Evolutionary conservation across 2,113 vertebrate genomes (phyloP), one percentile per base, ranked within the genome.

Genomic region (Dendropsophus ebraccatus): DNA sequence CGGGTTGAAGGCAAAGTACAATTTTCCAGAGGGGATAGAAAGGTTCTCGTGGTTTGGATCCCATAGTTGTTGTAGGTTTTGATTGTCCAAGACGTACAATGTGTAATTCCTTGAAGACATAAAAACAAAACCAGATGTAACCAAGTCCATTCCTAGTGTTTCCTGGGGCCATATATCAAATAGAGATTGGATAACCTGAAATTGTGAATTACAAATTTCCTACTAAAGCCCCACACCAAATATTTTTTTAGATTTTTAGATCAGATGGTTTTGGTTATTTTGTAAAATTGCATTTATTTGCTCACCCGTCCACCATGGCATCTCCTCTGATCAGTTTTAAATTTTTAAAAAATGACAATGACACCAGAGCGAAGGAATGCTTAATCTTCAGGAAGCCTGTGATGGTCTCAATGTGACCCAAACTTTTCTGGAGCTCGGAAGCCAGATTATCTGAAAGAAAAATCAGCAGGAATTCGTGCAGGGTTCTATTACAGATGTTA

Each of bases 381-480:
- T 95, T 95, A 92, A 95, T 94, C 91, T 96, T 96, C 87, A 96
- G 90, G 91, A 95, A 96, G 79, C 95, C 95, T 0, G 94, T 96
- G 89, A 96, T 94, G 89, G 94, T 94, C 90, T 96, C 95, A 0
- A 96, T 93, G 45, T 94, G 92, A 0, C 95, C 95, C 83, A 96
- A 91, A 88, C 93, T 93, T 76, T 32, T 89, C 88, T 94, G 93
- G 65, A 95, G 90, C 87, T 94, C 93, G 0, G 88, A 89, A 52
- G 93, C 94, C 90, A 96, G 69, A 85, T 95, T 94, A 58, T 94
- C 95, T 96, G 89, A 28, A 56, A 54, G 37, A 28, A 86, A 70
- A 5, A 17, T 37, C 5, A 11, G 30, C 0, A 37, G 0, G 56
- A 67, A 49, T 21, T n/a, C n/a, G n/a, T n/a, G n/a, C n/a, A n/a